phyloP scores from a whole-genome alignment of 2,888 invertebrate species.

The Automeris io region DNA sequence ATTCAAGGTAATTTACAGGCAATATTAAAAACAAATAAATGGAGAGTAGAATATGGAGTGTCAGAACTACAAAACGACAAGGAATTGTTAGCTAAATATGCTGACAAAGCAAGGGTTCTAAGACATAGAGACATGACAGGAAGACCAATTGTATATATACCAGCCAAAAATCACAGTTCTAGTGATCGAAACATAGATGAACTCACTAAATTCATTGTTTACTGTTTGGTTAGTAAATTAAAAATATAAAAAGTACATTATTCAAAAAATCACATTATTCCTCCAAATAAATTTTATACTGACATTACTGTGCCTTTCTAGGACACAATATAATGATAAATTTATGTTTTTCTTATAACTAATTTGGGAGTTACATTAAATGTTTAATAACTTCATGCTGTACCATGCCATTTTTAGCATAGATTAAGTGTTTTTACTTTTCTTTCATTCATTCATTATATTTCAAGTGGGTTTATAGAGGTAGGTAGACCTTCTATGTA shows the following conservation, averaged over 20 bases:
- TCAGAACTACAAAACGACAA: slow-evolving; percentile 72
- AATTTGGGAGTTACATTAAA: too few species aligned
- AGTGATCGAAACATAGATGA: slow-evolving; percentile 85
- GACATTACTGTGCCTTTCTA: too few species aligned
- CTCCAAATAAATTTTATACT: too few species aligned
- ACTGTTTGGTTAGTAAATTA: slow-evolving; percentile 78
- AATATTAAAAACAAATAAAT: slow-evolving; percentile 87
- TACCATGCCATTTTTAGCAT: too few species aligned
- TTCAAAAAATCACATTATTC: neutral
- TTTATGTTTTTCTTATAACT: too few species aligned
- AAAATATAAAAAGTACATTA: neutral
- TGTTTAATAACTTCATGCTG: too few species aligned
- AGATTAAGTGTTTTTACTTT: too few species aligned
- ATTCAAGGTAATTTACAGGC: slow-evolving; percentile 79
- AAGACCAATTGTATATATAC: slow-evolving; percentile 87
- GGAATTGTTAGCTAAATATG: slow-evolving; percentile 75
- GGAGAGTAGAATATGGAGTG: slow-evolving; percentile 85
- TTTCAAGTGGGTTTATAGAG: too few species aligned
- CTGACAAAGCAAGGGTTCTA: slow-evolving; percentile 81
- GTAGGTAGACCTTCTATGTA: too few species aligned
- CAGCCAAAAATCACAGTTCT: slow-evolving; percentile 84
- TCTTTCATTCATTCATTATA: too few species aligned
- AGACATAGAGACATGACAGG: slow-evolving; percentile 84
- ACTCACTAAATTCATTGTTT: slow-evolving; percentile 86
- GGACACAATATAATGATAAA: too few species aligned